Evolutionary conservation across 2,888 invertebrate genomes (phyloP), one percentile per base, ranked within the genome.

Genomic region (Noctua comes): DNA sequence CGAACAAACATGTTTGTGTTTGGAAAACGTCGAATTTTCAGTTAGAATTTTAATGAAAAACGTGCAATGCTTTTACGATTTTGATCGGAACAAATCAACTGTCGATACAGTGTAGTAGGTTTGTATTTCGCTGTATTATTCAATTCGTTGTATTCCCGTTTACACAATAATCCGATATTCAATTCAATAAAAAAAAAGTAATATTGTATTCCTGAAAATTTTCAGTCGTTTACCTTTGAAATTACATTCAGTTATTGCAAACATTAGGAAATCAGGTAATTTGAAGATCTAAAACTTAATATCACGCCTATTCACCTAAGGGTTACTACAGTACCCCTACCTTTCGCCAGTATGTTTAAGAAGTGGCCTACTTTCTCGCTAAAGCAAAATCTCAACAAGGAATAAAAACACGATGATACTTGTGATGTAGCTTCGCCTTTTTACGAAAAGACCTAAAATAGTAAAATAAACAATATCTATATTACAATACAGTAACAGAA

Each of bases 41-140:
- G 31, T 83, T 65, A 68, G 69, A 70, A 31, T 48, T 70, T 18
- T 31, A 68, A 82, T 68, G 62, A 64, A 81, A 82, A 82, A 64
- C 59, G 54, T 75, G 54, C 59, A 64, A 54, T 64, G 24, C 16
- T 40, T 54, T 66, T 54, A 46, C 21, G 21, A 31, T n/a, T 71
- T 82, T 68, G 11, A 51, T 36, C 57, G 11, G 18, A n/a, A 70
- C 43, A 68, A 51, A 82, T 51, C 65, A 66, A 77, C 27, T 21
- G 24, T 59, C 36, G 13, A 51, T 31, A 31, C 57, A 48, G 18
- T 27, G 24, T 72, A 21, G 27, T 65, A 31, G 36, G 18, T 68
- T 43, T 36, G 21, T 57, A 81, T 27, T 81, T 66, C 27, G 43
- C 10, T 36, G 1, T 62, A 16, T 46, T n/a, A 66, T 66, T 70